Evolutionary conservation across 2,797 vertebrate genomes (phyloP), one percentile per base, ranked within the genome.

Genomic region (Philypnodon macrostomus): DNA sequence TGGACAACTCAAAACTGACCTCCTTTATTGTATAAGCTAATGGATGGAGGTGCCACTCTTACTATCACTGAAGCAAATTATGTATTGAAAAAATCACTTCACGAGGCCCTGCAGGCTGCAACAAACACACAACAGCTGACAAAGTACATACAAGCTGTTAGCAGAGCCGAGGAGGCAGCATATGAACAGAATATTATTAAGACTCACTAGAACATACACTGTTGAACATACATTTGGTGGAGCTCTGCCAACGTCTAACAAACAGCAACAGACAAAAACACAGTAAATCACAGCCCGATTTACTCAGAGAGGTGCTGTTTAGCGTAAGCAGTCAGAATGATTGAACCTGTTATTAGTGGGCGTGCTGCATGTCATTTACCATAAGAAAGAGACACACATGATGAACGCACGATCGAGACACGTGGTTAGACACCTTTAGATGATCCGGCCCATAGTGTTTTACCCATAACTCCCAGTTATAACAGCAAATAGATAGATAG

Each of bases 1-100:
- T n/a, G n/a, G n/a, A n/a, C n/a, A n/a, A n/a, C n/a, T n/a, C n/a
- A n/a, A n/a, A n/a, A n/a, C n/a, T 67, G 49, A 60, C 59, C 64
- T 52, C 34, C 23, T 34, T 18, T 53, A 54, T 40, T 59, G 58
- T 44, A 57, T 45, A 30, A 50, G 72, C 57, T 47, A 33, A 58
- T 70, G 61, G 71, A 65, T 45, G 34, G 36, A 59, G 48, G 31
- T 56, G 70, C 74, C 63, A 70, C 27, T 72, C 53, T 73, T 2
- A 7, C 34, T 34, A 51, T 58, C 42, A 53, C n/a, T 65, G 66
- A 67, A 54, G 56, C 24, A 2, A 67, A 53, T n/a, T 36, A 70
- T 60, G 63, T 67, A 54, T 53, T 63, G 60, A 73, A 73, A 45
- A 51, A 76, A 67, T 53, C 51, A 23, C 11, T 69, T 67, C 75